Base-by-base conservation (phyloP, 2,797 vertebrate species). In the Acipenser ruthenus region DNA sequence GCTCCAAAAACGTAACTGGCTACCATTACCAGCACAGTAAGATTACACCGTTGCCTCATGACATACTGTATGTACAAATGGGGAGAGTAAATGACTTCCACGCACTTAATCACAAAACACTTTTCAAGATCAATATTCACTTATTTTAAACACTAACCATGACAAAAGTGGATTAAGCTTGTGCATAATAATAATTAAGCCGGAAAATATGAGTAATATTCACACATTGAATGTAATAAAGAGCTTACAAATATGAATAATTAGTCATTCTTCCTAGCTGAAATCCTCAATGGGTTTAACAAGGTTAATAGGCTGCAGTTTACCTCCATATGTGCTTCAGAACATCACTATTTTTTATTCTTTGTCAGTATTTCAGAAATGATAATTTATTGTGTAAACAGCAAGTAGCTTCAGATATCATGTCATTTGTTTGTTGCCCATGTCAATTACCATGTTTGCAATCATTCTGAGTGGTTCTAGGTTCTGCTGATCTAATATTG, bases 161-260 rank as follows among this genome's bases (percentile, higher is more conserved):
- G 15, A 55, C 10, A 65, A 11, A 47, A 50, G 52, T 10, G 49
- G 49, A 58, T 11, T 53, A 58, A 11, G 53, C 13, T 48, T n/a
- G 6, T 55, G 11, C 12, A 52, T 10, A 12, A 65, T 37, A 8
- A 15, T 15, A 8, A 13, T 11, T 10, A 15, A 13, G 52, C 10
- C 15, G 4, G 10, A 7, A 47, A 13, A 59, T 4, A 53, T 12
- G 15, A 58, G 55, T 4, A 6, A 12, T 6, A 10, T 58, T 6
- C 55, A 58, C 6, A 12, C 13, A 6, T 12, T 52, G 37, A 23
- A 51, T 37, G 9, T 49, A 65, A 53, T 37, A 56, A 65, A 65
- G 2, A 66, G 9, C 15, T 66, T 56, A 58, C 65, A 65, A 49
- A 37, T 48, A 59, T 6, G 37, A 50, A 9, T 60, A 65, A 51